Evolutionary conservation across 2,888 invertebrate genomes (phyloP).

Genomic region (Stratiomys singularior): DNA sequence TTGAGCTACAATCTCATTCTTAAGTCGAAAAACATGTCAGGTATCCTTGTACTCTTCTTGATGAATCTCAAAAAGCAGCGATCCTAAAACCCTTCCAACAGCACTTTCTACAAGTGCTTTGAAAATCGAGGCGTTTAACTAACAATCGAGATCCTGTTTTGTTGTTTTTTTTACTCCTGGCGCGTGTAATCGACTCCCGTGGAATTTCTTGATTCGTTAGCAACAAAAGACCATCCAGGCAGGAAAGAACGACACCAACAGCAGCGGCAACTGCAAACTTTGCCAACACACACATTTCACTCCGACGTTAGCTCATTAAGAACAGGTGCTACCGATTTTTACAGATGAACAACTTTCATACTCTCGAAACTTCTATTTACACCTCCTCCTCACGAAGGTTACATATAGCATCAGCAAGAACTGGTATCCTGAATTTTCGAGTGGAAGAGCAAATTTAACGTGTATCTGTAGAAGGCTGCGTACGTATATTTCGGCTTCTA

Average conservation of each 20-base stretch:
- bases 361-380: constrained; percentile 1
- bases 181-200: too few species aligned
- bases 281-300: not conserved
- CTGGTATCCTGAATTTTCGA: too few species aligned
- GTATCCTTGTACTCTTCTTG: too few species aligned
- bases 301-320: constrained; percentile 35
- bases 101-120: not conserved
- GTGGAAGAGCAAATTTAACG: too few species aligned
- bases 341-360: constrained; percentile 37
- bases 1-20: too few species aligned
- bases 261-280: not conserved
- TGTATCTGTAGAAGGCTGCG: too few species aligned
- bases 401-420: too few species aligned
- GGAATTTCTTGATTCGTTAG: too few species aligned
- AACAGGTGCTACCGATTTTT: constrained; percentile 39
- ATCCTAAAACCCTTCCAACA: constrained; percentile 1
- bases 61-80: not conserved
- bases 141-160: not conserved
- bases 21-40: too few species aligned
- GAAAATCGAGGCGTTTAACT: constrained; percentile 21
- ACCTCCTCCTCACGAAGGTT: not conserved
- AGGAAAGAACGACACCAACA: too few species aligned
- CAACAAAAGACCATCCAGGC: too few species aligned
- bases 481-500: too few species aligned
- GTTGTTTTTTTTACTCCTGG: not conserved